Base-by-base conservation (phyloP, 2,797 vertebrate genomes). In the Channallabes apus region DNA sequence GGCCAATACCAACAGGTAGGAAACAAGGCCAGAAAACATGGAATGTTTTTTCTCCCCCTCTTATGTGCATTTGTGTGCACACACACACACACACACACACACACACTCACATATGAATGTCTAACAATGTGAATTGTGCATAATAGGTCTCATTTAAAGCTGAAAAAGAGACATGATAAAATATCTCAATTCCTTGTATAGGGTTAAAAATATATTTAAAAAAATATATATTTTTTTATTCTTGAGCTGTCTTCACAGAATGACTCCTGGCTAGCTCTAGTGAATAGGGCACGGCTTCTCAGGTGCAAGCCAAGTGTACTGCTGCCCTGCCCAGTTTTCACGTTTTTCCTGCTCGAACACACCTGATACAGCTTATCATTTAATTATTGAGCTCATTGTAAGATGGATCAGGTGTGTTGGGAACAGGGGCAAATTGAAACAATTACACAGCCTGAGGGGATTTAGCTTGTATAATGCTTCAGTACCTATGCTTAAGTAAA, bases 81-180 rank as follows among this genome's bases (percentile, higher is more conserved):
- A 7, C 38, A 46, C 41, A 46, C 41, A 46, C 41, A 46, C 41
- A 46, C 41, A 46, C 41, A 46, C 41, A 46, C 41, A 46, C 41
- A 46, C 41, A 9, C 1, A 46, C 2, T 2, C 41, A 46, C 41
- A 46, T 46, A 8, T 46, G 41, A 46, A 46, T 46, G 41, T 46
- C 1, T 46, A 46, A 46, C 41, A 46, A 46, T 46, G 41, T 46
- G 41, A 46, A 46, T 11, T 46, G 41, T 46, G 41, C 8, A 46
- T 8, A 87, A 72, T 82, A 86, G 86, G 84, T 51, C 86, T 87
- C 77, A 84, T 77, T 82, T 84, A 87, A 85, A 78, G 29, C 64
- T 38, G n/a, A 75, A 75, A 27, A 18, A 56, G n/a, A 17, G 41
- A 17, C 41, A 27, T 51, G 41, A n/a, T 46, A 29, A 76, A 27